These are phyloP conservation scores for Neodiprion fabricii DNA, from an alignment of 1,140 invertebrate genomes.

Conservation along the genomic window DNA sequence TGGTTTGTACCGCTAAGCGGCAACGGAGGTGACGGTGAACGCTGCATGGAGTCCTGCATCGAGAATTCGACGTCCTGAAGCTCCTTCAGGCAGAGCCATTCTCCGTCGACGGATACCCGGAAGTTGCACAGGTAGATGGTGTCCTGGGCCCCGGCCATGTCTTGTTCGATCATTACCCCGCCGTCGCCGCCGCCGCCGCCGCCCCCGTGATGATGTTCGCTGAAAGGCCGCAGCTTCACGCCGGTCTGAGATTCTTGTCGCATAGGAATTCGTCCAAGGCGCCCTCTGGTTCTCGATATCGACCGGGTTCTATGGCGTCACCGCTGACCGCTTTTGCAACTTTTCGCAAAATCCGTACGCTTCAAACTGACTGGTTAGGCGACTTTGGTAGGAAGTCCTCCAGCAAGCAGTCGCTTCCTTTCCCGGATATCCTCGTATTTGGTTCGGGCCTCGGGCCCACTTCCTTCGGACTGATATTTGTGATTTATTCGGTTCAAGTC, in stretches of 20 bases:
- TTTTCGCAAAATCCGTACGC: slow-evolving; percentile 26
- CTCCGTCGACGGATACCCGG: slow-evolving; percentile 94
- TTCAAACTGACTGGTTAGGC: too few relatives aligned
- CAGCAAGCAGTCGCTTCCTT: too few relatives aligned
- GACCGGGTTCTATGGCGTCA: slow-evolving; percentile 22
- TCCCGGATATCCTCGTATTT: too few relatives aligned
- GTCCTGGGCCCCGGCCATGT: slow-evolving; percentile 88
- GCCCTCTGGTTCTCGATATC: background rate
- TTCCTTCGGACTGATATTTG: too few relatives aligned
- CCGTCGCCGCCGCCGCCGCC: slow-evolving; percentile 21
- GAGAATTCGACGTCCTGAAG: slow-evolving; percentile 86
- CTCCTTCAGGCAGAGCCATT: slow-evolving; percentile 96
- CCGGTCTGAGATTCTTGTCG: slow-evolving; percentile 51
- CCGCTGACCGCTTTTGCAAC: background rate
- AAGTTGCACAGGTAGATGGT: slow-evolving; percentile 98
- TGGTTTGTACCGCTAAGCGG: slow-evolving; percentile 53
- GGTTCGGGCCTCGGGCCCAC: too few relatives aligned
- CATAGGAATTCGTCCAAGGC: slow-evolving; percentile 44
- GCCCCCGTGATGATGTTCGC: slow-evolving; percentile 47
- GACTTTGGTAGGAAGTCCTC: too few relatives aligned
- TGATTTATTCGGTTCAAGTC: too few relatives aligned
- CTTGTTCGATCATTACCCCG: slow-evolving; percentile 63
- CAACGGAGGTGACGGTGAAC: slow-evolving; percentile 63
- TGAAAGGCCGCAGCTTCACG: slow-evolving; percentile 50
- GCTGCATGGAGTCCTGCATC: slow-evolving; percentile 72